phyloP scores from a whole-genome alignment of 2,113 vertebrate genomes.

The Coracopsis vasa region DNA sequence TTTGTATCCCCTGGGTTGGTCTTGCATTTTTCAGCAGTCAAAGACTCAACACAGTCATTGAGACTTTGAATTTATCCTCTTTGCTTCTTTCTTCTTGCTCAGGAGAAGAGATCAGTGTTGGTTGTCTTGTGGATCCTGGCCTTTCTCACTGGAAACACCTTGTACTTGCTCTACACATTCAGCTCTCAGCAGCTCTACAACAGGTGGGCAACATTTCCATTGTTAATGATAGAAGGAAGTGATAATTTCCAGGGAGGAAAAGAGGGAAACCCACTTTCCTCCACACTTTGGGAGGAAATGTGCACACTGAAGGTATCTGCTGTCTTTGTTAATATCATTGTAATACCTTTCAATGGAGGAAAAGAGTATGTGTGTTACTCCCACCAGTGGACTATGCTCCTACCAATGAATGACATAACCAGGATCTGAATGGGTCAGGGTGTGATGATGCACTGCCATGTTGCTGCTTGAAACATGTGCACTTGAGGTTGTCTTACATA shows the following conservation, averaged over 20 bases:
- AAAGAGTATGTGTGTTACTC: neutral
- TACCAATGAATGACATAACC: neutral
- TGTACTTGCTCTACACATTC: slow-evolving; percentile 93
- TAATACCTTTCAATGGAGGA: neutral
- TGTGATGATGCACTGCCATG: neutral
- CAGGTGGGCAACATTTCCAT: slow-evolving; percentile 74
- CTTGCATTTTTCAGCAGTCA: neutral
- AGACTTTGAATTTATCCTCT: neutral
- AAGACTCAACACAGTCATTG: neutral
- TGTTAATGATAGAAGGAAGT: neutral
- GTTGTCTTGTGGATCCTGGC: slow-evolving; percentile 89
- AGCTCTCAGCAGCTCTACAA: slow-evolving; percentile 92
- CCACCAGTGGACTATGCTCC: neutral
- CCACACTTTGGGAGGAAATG: neutral
- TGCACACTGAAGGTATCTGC: neutral
- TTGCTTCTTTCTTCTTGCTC: slow-evolving; percentile 19
- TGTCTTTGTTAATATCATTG: neutral
- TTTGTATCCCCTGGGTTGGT: neutral
- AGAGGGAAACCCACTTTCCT: neutral
- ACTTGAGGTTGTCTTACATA: neutral
- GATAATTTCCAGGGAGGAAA: neutral
- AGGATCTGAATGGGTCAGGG: neutral
- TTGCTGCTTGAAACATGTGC: neutral
- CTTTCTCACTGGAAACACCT: slow-evolving; percentile 89
- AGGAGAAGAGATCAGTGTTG: slow-evolving; percentile 93